phyloP scores from a whole-genome alignment of 2,113 vertebrate species.

The Calidris pugnax region DNA sequence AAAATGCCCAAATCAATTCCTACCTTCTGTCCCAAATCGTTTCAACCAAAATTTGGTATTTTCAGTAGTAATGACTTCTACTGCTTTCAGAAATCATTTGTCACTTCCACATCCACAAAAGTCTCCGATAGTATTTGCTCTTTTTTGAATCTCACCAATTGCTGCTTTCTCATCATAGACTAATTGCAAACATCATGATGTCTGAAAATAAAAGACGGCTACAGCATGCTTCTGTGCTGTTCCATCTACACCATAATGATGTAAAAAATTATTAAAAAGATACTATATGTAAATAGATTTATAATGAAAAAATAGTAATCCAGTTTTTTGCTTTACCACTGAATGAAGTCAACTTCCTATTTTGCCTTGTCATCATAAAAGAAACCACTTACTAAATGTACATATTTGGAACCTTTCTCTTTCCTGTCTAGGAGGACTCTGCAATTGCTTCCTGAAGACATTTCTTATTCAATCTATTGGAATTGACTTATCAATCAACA shows the following conservation, averaged over 20 bases:
- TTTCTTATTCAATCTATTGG: background rate
- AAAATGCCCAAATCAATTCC: background rate
- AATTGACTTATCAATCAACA: background rate
- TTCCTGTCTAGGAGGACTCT: background rate
- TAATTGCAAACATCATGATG: background rate
- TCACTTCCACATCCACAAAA: background rate
- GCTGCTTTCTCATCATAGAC: background rate
- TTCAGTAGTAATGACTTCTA: background rate
- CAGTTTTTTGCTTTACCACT: background rate
- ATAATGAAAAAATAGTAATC: background rate
- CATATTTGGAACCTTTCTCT: background rate
- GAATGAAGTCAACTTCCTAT: background rate
- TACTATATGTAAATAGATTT: background rate
- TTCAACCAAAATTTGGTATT: background rate
- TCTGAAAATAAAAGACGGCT: background rate
- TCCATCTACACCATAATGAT: background rate
- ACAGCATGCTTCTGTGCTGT: background rate
- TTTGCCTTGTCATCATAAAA: background rate
- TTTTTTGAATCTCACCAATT: background rate
- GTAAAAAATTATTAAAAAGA: background rate
- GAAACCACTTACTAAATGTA: background rate
- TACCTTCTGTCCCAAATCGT: background rate
- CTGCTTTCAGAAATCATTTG: background rate
- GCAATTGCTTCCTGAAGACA: background rate
- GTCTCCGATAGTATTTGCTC: background rate